phyloP scores from a whole-genome alignment of 2,797 vertebrate genomes.

The Chloroceryle amazona region DNA sequence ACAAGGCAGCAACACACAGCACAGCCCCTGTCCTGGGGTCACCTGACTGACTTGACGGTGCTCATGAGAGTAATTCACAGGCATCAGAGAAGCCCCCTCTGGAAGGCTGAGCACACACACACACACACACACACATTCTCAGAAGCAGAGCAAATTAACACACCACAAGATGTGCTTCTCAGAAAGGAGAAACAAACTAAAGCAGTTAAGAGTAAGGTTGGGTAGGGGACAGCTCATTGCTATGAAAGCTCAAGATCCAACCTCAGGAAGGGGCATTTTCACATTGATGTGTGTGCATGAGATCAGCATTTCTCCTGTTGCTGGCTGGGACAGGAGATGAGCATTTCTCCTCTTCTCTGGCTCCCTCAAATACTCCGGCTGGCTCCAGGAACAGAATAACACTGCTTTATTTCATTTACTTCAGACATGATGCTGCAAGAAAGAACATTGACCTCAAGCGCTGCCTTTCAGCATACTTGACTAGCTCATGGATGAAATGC shows the following conservation, averaged over 20 bases:
- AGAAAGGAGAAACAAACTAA: neutral
- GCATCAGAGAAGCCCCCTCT: conserved; percentile 55
- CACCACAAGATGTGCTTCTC: neutral
- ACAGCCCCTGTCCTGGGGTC: neutral
- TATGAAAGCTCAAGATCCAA: neutral
- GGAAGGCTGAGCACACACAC: conserved; percentile 28
- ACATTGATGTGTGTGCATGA: rapidly evolving
- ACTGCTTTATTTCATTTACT: neutral
- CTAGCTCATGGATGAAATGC: neutral
- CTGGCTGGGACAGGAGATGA: neutral
- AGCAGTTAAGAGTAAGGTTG: neutral
- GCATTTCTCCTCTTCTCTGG: neutral
- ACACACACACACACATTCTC: conserved; percentile 10
- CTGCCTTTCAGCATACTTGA: neutral
- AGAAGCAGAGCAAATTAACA: conserved; percentile 61
- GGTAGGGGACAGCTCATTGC: rapidly evolving
- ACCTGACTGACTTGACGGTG: conserved; percentile 7
- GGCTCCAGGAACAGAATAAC: neutral
- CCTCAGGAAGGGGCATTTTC: rapidly evolving
- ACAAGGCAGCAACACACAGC: neutral
- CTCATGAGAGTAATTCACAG: conserved; percentile 18
- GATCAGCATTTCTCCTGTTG: rapidly evolving
- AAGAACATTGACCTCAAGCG: rapidly evolving
- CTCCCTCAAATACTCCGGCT: neutral
- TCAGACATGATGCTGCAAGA: neutral